Conservation (phyloP, 1,140 invertebrate genomes). For the Amphibalanus amphitrite region DNA sequence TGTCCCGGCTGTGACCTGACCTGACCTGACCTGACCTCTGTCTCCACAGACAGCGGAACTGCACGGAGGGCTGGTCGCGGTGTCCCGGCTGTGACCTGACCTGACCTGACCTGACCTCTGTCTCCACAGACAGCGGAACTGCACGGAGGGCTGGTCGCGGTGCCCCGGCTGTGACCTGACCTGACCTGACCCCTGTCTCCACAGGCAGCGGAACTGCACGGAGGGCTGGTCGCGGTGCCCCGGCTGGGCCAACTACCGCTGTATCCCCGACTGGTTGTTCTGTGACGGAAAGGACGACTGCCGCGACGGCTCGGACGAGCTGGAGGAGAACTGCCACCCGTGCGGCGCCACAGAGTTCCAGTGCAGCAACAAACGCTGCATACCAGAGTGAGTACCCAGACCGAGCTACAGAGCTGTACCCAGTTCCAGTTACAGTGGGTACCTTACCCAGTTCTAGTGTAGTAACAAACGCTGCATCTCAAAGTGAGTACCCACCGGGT, state of each 20-base stretch:
- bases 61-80: too few species aligned
- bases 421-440: too few species aligned
- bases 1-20: too few species aligned
- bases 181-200: too few species aligned
- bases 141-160: slow-evolving; percentile 70
- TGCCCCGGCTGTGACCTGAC: slow-evolving; percentile 34
- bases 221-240: slow-evolving; percentile 78
- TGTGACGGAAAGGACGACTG: slow-evolving; percentile 82
- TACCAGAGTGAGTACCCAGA: slow-evolving; percentile 45
- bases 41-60: too few species aligned
- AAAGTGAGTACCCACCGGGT: too few species aligned
- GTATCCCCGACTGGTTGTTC: slow-evolving; percentile 87
- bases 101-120: too few species aligned
- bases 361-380: slow-evolving; percentile 78
- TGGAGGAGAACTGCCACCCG: slow-evolving; percentile 65
- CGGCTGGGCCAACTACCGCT: slow-evolving; percentile 70
- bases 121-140: slow-evolving; percentile 48
- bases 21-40: too few species aligned
- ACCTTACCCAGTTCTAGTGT: too few species aligned
- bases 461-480: too few species aligned
- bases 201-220: slow-evolving; percentile 61
- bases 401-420: too few species aligned
- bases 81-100: too few species aligned
- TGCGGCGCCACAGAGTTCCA: slow-evolving; percentile 76
- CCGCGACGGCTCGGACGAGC: slow-evolving; percentile 76